Conservation (phyloP, 2,888 invertebrate species). For the Coleophora deauratella region DNA sequence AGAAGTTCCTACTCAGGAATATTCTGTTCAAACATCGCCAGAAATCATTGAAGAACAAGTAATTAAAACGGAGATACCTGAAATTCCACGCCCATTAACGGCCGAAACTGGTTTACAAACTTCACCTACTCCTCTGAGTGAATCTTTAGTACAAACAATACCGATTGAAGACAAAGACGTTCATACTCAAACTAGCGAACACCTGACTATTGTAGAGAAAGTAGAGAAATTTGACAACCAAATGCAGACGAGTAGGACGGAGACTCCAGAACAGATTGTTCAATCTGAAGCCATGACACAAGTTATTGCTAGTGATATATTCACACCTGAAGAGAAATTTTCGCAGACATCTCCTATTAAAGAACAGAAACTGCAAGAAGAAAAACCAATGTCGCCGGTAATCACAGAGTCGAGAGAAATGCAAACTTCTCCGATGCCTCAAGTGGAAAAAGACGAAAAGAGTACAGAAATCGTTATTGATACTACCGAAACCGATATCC, state of each 20-base stretch:
- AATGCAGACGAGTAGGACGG: conserved; percentile 55
- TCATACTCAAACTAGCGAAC: conserved; percentile 55
- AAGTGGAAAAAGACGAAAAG: conserved; percentile 46
- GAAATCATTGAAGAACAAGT: conserved; percentile 53
- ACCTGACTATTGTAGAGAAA: conserved; percentile 43
- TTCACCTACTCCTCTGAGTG: conserved; percentile 61
- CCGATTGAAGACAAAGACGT: conserved; percentile 59
- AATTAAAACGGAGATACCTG: conserved; percentile 40
- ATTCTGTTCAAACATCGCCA: conserved; percentile 75
- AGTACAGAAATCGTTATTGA: conserved; percentile 49
- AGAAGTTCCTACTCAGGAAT: conserved; percentile 72
- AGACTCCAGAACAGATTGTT: conserved; percentile 43
- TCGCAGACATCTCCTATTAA: conserved; percentile 61
- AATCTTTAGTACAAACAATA: conserved; percentile 77
- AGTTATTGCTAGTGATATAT: conserved; percentile 58
- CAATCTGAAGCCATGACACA: conserved; percentile 72
- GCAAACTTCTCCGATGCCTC: conserved; percentile 69
- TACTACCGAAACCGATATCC: conserved; percentile 54
- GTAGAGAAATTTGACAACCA: conserved; percentile 50
- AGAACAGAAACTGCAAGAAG: conserved; percentile 26
- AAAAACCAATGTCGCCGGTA: conserved; percentile 38
- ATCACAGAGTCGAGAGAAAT: conserved; percentile 64
- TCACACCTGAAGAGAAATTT: conserved; percentile 55
- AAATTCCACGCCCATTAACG: conserved; percentile 38
- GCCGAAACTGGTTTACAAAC: conserved; percentile 67